Evolutionary conservation across 1,140 invertebrate genomes (phyloP).

Genomic region (Parasteatoda tepidariorum): DNA sequence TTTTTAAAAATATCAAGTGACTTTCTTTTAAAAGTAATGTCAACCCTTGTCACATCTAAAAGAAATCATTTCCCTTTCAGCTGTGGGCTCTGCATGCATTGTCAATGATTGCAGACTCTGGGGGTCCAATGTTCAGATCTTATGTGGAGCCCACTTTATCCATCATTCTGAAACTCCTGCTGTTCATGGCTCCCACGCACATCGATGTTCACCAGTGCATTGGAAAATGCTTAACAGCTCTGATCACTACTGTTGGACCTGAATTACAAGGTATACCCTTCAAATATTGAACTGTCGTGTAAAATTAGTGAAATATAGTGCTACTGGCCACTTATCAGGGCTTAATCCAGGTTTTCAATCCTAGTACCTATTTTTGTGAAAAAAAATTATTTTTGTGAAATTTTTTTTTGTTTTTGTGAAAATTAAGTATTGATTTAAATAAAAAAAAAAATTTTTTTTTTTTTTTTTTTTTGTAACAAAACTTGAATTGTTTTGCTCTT

Average conservation of each 20-base stretch:
- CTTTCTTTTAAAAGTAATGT: too few species aligned
- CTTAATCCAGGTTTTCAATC: background rate
- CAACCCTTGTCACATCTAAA: background rate
- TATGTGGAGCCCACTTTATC: slow-evolving; percentile 96
- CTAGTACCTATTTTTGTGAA: too few species aligned
- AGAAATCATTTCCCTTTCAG: slow-evolving; percentile 69
- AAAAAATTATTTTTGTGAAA: too few species aligned
- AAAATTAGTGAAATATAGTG: background rate
- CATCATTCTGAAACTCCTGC: slow-evolving; percentile 86
- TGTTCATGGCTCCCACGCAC: slow-evolving; percentile 87
- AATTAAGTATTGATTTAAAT: too few species aligned
- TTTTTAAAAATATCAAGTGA: too few species aligned
- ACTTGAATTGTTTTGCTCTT: too few species aligned
- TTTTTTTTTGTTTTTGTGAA: background rate
- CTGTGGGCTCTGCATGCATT: slow-evolving; percentile 97
- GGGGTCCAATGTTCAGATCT: slow-evolving; percentile 96
- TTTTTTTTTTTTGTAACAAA: too few species aligned
- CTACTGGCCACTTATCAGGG: too few species aligned
- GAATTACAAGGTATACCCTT: slow-evolving; percentile 89
- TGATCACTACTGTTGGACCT: slow-evolving; percentile 97
- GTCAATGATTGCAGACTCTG: slow-evolving; percentile 95
- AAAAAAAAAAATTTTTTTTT: too few species aligned
- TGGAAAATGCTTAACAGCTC: slow-evolving; percentile 90
- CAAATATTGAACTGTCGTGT: too few species aligned
- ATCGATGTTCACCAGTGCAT: slow-evolving; percentile 95